A percentile compares a stretch with the other conserved stretches of the same genome.
Evolutionary conservation across 2,888 invertebrate genomes (phyloP).

Genomic region (Entomobrya multifasciata): DNA sequence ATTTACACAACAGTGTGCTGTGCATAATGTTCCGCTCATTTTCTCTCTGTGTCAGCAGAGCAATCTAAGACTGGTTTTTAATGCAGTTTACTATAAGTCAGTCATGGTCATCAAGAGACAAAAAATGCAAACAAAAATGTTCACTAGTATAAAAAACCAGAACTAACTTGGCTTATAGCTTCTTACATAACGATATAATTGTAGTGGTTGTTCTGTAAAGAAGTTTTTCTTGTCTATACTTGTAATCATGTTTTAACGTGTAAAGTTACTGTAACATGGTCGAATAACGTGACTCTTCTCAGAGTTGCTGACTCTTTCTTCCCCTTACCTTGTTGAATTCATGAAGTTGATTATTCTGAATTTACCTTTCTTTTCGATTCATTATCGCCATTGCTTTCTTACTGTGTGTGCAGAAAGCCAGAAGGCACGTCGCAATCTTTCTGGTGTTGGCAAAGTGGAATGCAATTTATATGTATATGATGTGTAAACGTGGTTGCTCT

Average conservation of each 20-base stretch:
- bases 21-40: constrained; percentile 57
- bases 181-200: constrained; percentile 43
- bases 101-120: constrained; percentile 65
- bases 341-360: constrained; percentile 26
- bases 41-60: constrained; percentile 67
- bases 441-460: not conserved
- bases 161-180: not conserved
- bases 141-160: constrained; percentile 37
- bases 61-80: constrained; percentile 57
- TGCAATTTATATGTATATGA: no score
- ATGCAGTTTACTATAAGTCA: constrained; percentile 30
- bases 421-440: not conserved
- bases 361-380: constrained; percentile 20
- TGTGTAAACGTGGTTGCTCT: constrained; percentile 45
- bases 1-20: constrained; percentile 16
- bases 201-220: constrained; percentile 17
- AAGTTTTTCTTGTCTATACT: not conserved
- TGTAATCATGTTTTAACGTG: constrained; percentile 36
- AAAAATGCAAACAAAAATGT: constrained; percentile 61
- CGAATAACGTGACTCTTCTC: constrained; percentile 67
- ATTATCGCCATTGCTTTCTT: constrained; percentile 29
- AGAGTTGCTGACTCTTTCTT: constrained; percentile 41
- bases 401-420: not conserved
- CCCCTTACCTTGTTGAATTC: not conserved
- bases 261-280: constrained; percentile 70